Base-by-base conservation (phyloP, 2,797 vertebrate species). In the Pogonophryne albipinna region DNA sequence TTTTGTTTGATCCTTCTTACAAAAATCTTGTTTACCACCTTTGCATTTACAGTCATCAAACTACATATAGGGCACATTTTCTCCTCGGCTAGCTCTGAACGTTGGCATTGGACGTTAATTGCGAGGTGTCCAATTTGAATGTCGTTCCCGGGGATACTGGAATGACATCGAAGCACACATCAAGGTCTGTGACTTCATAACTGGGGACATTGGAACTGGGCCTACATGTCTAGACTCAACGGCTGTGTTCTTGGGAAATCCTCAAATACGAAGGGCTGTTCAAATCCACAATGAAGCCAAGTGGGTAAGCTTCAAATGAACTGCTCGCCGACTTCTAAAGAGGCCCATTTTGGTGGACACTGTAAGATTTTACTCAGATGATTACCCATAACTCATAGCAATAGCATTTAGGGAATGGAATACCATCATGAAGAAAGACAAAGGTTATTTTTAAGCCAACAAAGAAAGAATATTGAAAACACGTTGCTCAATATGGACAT, bases 141-240 rank as follows among this genome's bases (percentile, higher is more conserved):
- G 34, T 38, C 8, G 34, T 38, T 38, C 34, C 34, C 6, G 34
- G 34, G 34, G 34, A 38, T 38, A 38, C 34, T 38, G 34, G 34
- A 38, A 38, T 38, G 34, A 51, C 17, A 31, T 42, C 8, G 19
- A 66, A 66, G 38, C 41, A 66, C 64, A 55, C 41, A 55, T 66
- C 50, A 53, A 61, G 53, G 58, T 42, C 46, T 34, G 10, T 15
- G 31, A 58, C 31, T 52, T 42, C 10, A 58, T 44, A 20, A 62
- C 1, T 31, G 42, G 42, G 27, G 44, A 20, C 17, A 31, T 16
- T 42, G 13, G 50, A 47, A 62, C 10, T 27, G 14, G 46, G 23
- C 17, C 45, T 42, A 16, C 5, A 10, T 41, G 61, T 50, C 52
- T 31, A 38, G 31, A 56, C 15, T 17, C 16, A 47, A 47, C 44